Conservation (phyloP, 1,140 invertebrate species). For the Cydia strobilella region DNA sequence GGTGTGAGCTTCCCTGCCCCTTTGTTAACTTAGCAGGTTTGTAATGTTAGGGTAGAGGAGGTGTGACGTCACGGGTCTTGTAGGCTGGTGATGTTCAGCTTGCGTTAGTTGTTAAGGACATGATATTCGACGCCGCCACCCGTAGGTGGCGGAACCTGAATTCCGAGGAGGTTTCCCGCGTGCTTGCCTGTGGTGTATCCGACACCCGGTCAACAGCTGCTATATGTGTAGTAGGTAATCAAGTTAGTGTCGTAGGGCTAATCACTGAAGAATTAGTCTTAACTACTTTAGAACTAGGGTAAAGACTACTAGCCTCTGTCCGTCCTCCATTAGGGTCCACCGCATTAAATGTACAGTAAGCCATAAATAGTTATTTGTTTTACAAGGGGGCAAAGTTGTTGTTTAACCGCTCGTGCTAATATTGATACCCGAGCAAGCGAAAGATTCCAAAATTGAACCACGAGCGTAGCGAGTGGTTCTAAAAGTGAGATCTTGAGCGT, state of each 20-base stretch:
- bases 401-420: too few relatives aligned
- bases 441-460: too few relatives aligned
- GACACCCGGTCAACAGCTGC: slow-evolving; percentile 23
- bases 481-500: too few relatives aligned
- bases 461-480: too few relatives aligned
- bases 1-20: slow-evolving; percentile 32
- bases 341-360: too few relatives aligned
- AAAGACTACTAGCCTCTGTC: background rate
- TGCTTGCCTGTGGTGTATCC: slow-evolving; percentile 26
- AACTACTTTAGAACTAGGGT: background rate
- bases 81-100: slow-evolving; percentile 39
- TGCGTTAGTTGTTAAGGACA: slow-evolving; percentile 44
- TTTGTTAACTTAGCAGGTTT: background rate
- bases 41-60: background rate
- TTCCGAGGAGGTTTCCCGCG: slow-evolving; percentile 36
- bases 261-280: background rate
- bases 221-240: slow-evolving; percentile 29
- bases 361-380: too few relatives aligned
- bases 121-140: slow-evolving; percentile 40
- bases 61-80: slow-evolving; percentile 33
- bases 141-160: slow-evolving; percentile 39
- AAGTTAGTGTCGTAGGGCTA: background rate
- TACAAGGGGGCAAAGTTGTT: too few relatives aligned
- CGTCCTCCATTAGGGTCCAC: too few relatives aligned
- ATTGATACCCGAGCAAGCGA: too few relatives aligned